A percentile compares a stretch with the other conserved stretches of the same genome.
These are phyloP conservation scores for Prionace glauca DNA, from an alignment of 2,797 vertebrate genomes.

Conservation along the genomic window DNA sequence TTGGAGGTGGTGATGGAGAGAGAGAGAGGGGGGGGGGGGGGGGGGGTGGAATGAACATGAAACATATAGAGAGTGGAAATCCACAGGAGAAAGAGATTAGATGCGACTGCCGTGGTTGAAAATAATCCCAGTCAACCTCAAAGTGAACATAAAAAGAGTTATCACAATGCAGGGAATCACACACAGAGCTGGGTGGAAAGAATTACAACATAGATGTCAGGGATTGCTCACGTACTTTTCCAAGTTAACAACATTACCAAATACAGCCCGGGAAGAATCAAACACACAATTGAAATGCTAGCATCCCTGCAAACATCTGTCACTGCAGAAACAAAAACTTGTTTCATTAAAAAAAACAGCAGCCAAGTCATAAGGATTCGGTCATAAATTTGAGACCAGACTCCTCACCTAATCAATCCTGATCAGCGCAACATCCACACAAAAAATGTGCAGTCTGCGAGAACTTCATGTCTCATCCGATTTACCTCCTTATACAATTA, in stretches of 20 bases:
- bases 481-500: background rate
- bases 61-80: background rate
- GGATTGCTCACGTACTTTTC: background rate
- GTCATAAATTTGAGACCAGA: background rate
- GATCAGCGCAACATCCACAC: background rate
- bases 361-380: background rate
- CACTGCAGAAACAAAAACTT: background rate
- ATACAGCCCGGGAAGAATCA: background rate
- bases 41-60: too few relatives aligned
- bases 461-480: background rate
- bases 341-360: background rate
- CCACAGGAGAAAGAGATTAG: too few relatives aligned
- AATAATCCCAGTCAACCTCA: background rate
- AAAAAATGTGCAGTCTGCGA: background rate
- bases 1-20: too few relatives aligned
- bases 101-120: background rate
- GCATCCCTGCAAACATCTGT: conserved; percentile 1
- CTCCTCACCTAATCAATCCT: background rate
- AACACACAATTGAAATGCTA: too few relatives aligned
- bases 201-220: background rate
- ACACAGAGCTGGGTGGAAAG: background rate
- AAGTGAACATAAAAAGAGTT: background rate
- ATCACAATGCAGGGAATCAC: background rate
- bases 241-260: background rate
- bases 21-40: too few relatives aligned